Conservation (phyloP, 2,888 invertebrate species). For the Allygus modestus region DNA sequence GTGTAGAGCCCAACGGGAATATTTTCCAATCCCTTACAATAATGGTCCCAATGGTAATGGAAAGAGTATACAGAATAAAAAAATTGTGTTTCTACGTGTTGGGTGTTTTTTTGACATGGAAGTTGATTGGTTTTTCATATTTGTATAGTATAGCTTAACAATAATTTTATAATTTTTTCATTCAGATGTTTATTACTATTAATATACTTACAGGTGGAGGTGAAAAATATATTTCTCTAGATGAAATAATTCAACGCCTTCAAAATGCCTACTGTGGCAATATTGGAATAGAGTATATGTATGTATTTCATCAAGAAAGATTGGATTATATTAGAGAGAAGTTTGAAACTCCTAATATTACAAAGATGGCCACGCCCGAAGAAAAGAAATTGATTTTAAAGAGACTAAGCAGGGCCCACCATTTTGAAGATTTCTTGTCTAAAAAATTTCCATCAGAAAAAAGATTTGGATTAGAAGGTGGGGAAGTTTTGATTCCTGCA, state of each 20-base stretch:
- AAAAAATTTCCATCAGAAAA: slow-evolving; percentile 90
- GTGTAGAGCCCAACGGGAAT: too few species aligned
- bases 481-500: slow-evolving; percentile 87
- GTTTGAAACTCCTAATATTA: slow-evolving; percentile 82
- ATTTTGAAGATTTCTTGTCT: slow-evolving; percentile 83
- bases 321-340: slow-evolving; percentile 83
- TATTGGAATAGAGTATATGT: slow-evolving; percentile 88
- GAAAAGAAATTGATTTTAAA: slow-evolving; percentile 83
- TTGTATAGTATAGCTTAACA: too few species aligned
- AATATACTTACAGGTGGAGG: slow-evolving; percentile 76
- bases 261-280: slow-evolving; percentile 84
- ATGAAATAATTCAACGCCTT: slow-evolving; percentile 83
- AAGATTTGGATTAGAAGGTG: slow-evolving; percentile 88
- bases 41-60: too few species aligned
- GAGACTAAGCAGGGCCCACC: slow-evolving; percentile 79
- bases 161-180: too few species aligned
- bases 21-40: too few species aligned
- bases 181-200: too few species aligned
- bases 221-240: slow-evolving; percentile 78
- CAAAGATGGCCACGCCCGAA: slow-evolving; percentile 76
- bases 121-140: too few species aligned
- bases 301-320: slow-evolving; percentile 83
- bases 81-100: too few species aligned
- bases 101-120: too few species aligned
- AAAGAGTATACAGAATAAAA: too few species aligned